Evolutionary conservation across 2,888 invertebrate genomes (phyloP).

Genomic region (Nomada goodeniana): DNA sequence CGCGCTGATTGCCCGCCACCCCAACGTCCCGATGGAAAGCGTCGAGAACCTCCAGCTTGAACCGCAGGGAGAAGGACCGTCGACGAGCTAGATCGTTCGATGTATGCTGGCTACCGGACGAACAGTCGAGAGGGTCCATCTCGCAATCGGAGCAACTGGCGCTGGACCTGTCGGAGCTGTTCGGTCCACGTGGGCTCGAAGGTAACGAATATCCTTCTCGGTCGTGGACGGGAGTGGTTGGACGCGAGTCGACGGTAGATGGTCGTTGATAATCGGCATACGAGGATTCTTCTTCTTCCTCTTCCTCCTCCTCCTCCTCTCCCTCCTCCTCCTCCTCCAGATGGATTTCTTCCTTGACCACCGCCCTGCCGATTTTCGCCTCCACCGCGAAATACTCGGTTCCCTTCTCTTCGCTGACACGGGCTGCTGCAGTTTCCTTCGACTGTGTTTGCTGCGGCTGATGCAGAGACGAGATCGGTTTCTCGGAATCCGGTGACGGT

Average conservation of each 20-base stretch:
- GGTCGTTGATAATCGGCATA: conserved; percentile 71
- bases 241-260: conserved; percentile 66
- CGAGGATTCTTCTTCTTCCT: conserved; percentile 40
- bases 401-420: conserved; percentile 50
- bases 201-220: conserved; percentile 67
- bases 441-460: conserved; percentile 63
- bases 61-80: conserved; percentile 84
- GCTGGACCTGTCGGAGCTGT: conserved; percentile 75
- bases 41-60: conserved; percentile 85
- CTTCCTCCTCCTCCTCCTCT: conserved; percentile 16
- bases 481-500: conserved; percentile 71
- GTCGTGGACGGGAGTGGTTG: conserved; percentile 69
- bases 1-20: conserved; percentile 85
- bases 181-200: conserved; percentile 76
- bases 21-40: conserved; percentile 84
- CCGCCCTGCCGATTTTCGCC: conserved; percentile 42
- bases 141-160: conserved; percentile 82
- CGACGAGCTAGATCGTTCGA: conserved; percentile 75
- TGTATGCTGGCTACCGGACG: conserved; percentile 56
- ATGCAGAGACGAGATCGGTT: conserved; percentile 56
- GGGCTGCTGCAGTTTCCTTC: conserved; percentile 37
- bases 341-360: conserved; percentile 47
- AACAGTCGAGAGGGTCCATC: conserved; percentile 77
- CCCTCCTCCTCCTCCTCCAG: conserved; percentile 28
- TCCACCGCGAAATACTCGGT: conserved; percentile 46